These are phyloP conservation scores for Perdita meconis DNA, from an alignment of 2,888 invertebrate genomes.

Conservation along the genomic window DNA sequence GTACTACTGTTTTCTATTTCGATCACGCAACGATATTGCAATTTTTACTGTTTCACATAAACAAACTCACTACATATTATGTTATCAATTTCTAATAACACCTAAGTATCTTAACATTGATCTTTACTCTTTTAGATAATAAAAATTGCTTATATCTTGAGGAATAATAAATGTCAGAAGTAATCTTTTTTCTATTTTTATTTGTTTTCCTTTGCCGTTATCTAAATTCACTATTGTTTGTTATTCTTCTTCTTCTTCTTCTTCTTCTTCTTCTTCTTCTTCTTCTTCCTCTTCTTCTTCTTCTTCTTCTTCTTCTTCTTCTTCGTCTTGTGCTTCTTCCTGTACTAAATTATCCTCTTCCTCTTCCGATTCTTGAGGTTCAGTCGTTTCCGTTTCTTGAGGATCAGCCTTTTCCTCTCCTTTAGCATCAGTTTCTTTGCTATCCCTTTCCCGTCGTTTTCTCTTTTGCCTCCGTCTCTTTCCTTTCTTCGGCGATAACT, in stretches of 20 bases:
- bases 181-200: not conserved
- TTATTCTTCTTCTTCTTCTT: not conserved
- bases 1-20: not conserved
- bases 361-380: too few relatives aligned
- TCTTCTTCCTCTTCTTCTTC: not conserved
- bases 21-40: not conserved
- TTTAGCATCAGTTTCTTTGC: constrained; percentile 1
- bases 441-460: not conserved
- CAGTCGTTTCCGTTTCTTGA: not conserved
- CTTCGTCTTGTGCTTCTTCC: not conserved
- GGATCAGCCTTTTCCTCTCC: constrained; percentile 15
- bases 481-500: not conserved
- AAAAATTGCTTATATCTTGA: not conserved
- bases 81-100: too few relatives aligned
- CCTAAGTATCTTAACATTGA: too few relatives aligned
- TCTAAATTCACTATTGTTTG: not conserved
- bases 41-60: not conserved
- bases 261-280: not conserved
- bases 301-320: too few relatives aligned
- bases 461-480: not conserved
- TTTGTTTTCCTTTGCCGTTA: not conserved
- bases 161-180: not conserved
- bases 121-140: not conserved
- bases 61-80: too few relatives aligned
- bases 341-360: too few relatives aligned